These are phyloP conservation scores for Atta texana DNA, from an alignment of 1,140 invertebrate species.

Conservation along the genomic window DNA sequence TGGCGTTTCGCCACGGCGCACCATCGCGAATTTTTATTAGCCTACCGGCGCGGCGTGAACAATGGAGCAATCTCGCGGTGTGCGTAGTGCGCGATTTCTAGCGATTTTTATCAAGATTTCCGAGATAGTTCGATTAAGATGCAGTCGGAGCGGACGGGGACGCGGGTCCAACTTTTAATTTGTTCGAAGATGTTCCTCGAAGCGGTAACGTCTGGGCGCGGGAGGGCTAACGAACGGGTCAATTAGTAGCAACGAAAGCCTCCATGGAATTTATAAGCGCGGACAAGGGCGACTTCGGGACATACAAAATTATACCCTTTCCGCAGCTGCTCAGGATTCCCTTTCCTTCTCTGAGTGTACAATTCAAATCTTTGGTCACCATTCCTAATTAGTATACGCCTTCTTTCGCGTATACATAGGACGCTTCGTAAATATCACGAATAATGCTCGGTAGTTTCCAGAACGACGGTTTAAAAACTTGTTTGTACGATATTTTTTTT, in stretches of 20 bases:
- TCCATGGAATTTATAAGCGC: constrained; percentile 59
- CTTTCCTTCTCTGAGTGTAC: constrained; percentile 17
- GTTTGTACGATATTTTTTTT: background rate
- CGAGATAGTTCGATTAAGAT: constrained; percentile 65
- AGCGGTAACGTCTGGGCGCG: constrained; percentile 42
- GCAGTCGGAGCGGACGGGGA: constrained; percentile 15
- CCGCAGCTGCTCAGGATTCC: constrained; percentile 20
- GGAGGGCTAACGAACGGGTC: constrained; percentile 58
- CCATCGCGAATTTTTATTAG: constrained; percentile 70
- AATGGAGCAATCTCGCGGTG: background rate
- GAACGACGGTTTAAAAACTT: constrained; percentile 2
- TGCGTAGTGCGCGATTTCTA: constrained; percentile 12
- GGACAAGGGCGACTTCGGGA: constrained; percentile 40
- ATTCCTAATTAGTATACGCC: constrained; percentile 66
- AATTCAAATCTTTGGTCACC: constrained; percentile 65
- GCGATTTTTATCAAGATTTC: constrained; percentile 51
- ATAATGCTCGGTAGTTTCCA: background rate
- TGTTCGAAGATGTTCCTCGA: constrained; percentile 37
- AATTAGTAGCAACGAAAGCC: constrained; percentile 62
- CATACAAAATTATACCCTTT: constrained; percentile 52
- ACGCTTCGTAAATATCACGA: constrained; percentile 25
- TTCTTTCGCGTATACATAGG: constrained; percentile 48
- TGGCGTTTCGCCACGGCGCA: constrained; percentile 75
- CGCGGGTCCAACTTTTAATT: constrained; percentile 42
- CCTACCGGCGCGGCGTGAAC: background rate